phyloP scores from a whole-genome alignment of 2,113 vertebrate species.

The Tragelaphus scriptus region DNA sequence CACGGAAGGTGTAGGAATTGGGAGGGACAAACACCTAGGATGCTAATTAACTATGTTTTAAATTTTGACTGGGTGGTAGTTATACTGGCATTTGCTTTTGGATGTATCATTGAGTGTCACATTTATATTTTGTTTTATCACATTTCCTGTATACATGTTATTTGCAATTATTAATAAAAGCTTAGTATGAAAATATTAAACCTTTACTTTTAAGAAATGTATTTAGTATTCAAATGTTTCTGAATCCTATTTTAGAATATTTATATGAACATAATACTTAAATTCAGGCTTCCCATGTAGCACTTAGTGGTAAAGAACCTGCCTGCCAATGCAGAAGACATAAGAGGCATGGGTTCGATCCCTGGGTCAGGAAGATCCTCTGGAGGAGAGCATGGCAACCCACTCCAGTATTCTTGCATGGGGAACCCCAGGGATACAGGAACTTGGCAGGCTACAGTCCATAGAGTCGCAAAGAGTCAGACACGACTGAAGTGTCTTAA shows the following conservation, averaged over 20 bases:
- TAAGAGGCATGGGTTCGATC: rapidly evolving
- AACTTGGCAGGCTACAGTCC: background rate
- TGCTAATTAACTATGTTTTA: background rate
- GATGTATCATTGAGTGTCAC: background rate
- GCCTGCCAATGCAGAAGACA: no score
- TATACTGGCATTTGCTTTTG: background rate
- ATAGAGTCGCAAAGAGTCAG: rapidly evolving
- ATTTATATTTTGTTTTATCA: background rate
- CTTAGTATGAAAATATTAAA: background rate
- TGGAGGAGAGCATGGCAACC: background rate
- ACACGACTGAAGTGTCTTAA: rapidly evolving
- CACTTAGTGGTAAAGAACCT: background rate
- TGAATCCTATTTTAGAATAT: background rate
- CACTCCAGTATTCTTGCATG: background rate
- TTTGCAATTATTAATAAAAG: background rate
- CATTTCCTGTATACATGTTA: background rate
- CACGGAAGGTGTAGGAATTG: background rate
- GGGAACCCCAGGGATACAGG: background rate
- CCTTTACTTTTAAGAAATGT: background rate
- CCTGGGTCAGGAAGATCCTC: background rate
- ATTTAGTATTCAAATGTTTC: background rate
- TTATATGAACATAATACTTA: background rate
- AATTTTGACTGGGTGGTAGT: background rate
- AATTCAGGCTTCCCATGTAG: background rate
- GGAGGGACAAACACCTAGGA: background rate